Conservation (phyloP, 2,797 vertebrate genomes). For the Novumbra hubbsi region DNA sequence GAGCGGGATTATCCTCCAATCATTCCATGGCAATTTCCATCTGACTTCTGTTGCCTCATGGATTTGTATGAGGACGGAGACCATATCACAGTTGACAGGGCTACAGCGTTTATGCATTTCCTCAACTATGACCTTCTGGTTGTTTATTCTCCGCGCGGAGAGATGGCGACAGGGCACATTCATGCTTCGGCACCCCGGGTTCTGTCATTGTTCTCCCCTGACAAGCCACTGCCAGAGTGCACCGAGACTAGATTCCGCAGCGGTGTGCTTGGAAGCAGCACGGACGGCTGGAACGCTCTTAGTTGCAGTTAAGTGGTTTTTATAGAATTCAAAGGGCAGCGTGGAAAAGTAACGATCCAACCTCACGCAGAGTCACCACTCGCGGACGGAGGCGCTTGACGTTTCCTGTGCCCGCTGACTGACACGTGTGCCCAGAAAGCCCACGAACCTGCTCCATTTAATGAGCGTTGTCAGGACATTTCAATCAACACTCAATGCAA, state of each 20-base stretch:
- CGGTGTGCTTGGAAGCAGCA: neutral
- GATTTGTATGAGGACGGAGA: constrained; percentile 13
- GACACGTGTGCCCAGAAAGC: no score
- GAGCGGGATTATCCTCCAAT: constrained; percentile 4
- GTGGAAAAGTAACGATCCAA: no score
- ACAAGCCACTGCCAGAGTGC: neutral
- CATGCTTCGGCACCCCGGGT: constrained; percentile 5
- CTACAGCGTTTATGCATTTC: constrained; percentile 18
- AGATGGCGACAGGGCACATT: constrained; percentile 9
- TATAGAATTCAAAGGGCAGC: no score
- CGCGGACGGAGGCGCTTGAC: no score
- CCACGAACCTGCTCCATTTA: no score
- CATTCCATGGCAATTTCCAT: constrained; percentile 10
- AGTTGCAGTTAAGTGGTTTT: no score
- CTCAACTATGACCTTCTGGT: constrained; percentile 25
- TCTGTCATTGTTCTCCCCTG: constrained; percentile 27
- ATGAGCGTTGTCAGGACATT: no score
- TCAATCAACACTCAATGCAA: no score
- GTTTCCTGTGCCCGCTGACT: no score
- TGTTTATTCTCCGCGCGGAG: constrained; percentile 21
- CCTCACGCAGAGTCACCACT: no score
- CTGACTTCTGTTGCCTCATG: constrained; percentile 12
- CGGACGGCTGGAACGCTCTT: no score
- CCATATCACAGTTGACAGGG: constrained; percentile 19
- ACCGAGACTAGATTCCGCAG: no score